Conservation (phyloP, 2,888 invertebrate genomes). For the Heliothis peltigera region DNA sequence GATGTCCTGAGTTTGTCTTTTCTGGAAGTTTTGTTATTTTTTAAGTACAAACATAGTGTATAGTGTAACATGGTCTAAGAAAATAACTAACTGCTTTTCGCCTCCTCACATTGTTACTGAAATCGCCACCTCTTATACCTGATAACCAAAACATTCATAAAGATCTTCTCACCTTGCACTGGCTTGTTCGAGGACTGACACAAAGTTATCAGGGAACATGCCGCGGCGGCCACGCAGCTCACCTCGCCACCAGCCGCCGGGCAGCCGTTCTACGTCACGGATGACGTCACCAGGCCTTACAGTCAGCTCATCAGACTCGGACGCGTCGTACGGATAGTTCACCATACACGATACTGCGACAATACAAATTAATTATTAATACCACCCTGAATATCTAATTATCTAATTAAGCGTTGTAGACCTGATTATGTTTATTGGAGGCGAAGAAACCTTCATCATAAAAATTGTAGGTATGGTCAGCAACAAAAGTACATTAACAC, state of each 20-base stretch:
- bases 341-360: slow-evolving; percentile 94
- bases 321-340: slow-evolving; percentile 96
- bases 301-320: slow-evolving; percentile 95
- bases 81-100: no score
- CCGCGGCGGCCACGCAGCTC: slow-evolving; percentile 94
- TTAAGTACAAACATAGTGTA: no score
- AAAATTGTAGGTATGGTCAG: no score
- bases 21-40: no score
- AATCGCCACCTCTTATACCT: not conserved
- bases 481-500: no score
- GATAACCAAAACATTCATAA: not conserved
- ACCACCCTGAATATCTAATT: no score
- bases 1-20: no score
- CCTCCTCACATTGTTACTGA: no score
- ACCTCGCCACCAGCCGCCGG: slow-evolving; percentile 98
- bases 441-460: no score
- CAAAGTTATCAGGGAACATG: slow-evolving; percentile 98
- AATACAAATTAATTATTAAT: slow-evolving; percentile 42
- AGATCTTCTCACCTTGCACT: slow-evolving; percentile 78
- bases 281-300: slow-evolving; percentile 95
- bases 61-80: no score
- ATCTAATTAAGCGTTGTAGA: no score
- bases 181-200: slow-evolving; percentile 90
- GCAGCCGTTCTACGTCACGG: slow-evolving; percentile 93
- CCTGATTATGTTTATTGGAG: no score